Base-by-base conservation (phyloP, 2,113 vertebrate species). In the Lutjanus erythropterus region DNA sequence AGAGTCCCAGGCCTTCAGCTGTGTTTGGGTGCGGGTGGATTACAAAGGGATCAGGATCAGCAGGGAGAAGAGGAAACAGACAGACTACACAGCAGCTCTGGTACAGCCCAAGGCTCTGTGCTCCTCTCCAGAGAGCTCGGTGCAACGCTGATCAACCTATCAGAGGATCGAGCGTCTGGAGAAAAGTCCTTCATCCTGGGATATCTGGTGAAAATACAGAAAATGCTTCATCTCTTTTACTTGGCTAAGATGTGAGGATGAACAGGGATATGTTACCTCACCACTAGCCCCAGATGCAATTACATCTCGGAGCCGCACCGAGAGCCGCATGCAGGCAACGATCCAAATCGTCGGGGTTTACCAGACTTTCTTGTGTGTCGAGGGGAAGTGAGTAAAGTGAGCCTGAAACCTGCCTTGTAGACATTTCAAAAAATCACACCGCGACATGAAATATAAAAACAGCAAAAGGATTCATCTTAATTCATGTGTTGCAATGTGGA, bases 41-140 rank as follows among this genome's bases (percentile, higher is more conserved):
- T 83, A 88, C 71, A 90, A 88, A 90, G 58, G 42, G 73, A 75
- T 84, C 68, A 78, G 73, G 56, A 85, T 67, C 78, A 85, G 66
- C 78, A 69, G 56, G 77, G 80, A 83, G 56, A 76, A 46, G 73
- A 79, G 31, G 65, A 74, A 84, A 64, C 53, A 73, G 71, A 77
- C 67, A 83, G 68, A 86, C 75, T 56, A 83, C 49, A 75, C 75
- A 74, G 73, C 49, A 78, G 71, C 73, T 86, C 44, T 85, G 65
- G 44, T 80, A 65, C 76, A 88, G 84, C 91, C 82, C 50, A 81
- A 29, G 83, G 82, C 70, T 89, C 81, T 67, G n/a, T 15, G 65
- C 65, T 86, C 41, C 71, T 87, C 90, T 76, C 80, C 58, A 60
- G 84, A 80, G 78, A 80, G 59, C 61, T 78, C 58, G 12, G 46